phyloP scores from a whole-genome alignment of 2,888 invertebrate species.

The Carterocephalus palaemon region DNA sequence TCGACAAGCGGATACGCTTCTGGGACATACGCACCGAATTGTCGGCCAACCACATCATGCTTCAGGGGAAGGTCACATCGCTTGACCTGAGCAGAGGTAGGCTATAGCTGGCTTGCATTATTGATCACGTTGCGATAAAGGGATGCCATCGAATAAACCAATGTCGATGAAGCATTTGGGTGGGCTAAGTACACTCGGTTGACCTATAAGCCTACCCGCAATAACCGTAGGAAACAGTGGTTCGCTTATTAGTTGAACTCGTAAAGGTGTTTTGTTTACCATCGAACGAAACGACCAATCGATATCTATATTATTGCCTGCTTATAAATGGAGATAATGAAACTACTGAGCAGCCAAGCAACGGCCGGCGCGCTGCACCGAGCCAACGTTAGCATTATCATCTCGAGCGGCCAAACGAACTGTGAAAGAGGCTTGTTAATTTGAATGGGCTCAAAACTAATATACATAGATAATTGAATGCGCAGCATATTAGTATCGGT shows the following conservation, averaged over 20 bases:
- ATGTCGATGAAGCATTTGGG: slow-evolving; percentile 20
- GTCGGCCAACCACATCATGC: slow-evolving; percentile 89
- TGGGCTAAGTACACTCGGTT: no score
- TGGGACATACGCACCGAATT: slow-evolving; percentile 97
- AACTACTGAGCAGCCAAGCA: no score
- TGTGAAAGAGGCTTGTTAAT: slow-evolving; percentile 49
- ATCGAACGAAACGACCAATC: no score
- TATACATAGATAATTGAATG: slow-evolving; percentile 63
- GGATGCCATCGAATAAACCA: slow-evolving; percentile 34
- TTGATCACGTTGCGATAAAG: slow-evolving; percentile 23
- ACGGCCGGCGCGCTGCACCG: slow-evolving; percentile 3
- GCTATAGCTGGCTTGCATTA: slow-evolving; percentile 24
- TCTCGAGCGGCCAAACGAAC: slow-evolving; percentile 38
- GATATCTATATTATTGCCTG: no score
- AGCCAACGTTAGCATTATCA: slow-evolving; percentile 19
- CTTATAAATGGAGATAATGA: no score
- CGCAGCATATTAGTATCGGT: slow-evolving; percentile 61
- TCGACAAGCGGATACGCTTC: slow-evolving; percentile 97
- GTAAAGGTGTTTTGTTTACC: no score
- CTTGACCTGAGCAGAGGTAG: slow-evolving; percentile 94
- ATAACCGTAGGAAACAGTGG: no score
- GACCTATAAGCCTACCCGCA: no score
- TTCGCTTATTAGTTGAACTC: no score
- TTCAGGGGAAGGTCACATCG: slow-evolving; percentile 97
- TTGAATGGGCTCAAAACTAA: slow-evolving; percentile 47